Conservation (phyloP, 2,797 vertebrate species). For the Siniperca undulata region DNA sequence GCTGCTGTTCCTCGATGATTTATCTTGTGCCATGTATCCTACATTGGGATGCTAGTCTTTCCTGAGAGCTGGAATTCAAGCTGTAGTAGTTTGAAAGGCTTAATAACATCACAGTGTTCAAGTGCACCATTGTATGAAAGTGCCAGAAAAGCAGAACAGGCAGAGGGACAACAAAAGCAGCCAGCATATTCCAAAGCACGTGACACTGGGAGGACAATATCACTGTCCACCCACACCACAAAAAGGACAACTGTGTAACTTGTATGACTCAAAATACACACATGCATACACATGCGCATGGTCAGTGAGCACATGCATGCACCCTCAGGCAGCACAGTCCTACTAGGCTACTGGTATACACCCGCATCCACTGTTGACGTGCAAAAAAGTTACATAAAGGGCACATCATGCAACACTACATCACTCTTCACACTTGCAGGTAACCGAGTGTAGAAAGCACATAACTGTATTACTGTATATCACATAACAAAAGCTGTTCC, state of each 20-base stretch:
- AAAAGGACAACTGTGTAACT: constrained; percentile 80
- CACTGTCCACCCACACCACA: constrained; percentile 78
- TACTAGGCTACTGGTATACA: constrained; percentile 34
- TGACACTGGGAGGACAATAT: constrained; percentile 85
- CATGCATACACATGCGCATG: constrained; percentile 55
- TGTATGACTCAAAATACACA: constrained; percentile 74
- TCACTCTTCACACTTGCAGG: constrained; percentile 37
- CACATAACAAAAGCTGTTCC: not conserved
- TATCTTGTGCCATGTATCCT: constrained; percentile 83
- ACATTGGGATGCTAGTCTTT: constrained; percentile 80
- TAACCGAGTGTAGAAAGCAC: not conserved
- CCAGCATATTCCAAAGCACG: constrained; percentile 89
- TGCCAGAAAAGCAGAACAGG: constrained; percentile 90
- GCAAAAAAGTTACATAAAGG: constrained; percentile 48
- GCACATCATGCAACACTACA: constrained; percentile 58
- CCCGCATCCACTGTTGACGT: constrained; percentile 56
- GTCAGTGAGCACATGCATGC: constrained; percentile 58
- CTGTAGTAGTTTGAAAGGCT: constrained; percentile 86
- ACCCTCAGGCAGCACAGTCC: constrained; percentile 44
- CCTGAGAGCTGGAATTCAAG: constrained; percentile 84
- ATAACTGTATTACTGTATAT: not conserved
- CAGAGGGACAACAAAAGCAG: constrained; percentile 85
- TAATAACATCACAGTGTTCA: constrained; percentile 85
- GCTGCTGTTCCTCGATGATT: constrained; percentile 68
- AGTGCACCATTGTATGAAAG: constrained; percentile 89